Base-by-base conservation (phyloP, 2,888 invertebrate species). In the Monoplex corrugatus region DNA sequence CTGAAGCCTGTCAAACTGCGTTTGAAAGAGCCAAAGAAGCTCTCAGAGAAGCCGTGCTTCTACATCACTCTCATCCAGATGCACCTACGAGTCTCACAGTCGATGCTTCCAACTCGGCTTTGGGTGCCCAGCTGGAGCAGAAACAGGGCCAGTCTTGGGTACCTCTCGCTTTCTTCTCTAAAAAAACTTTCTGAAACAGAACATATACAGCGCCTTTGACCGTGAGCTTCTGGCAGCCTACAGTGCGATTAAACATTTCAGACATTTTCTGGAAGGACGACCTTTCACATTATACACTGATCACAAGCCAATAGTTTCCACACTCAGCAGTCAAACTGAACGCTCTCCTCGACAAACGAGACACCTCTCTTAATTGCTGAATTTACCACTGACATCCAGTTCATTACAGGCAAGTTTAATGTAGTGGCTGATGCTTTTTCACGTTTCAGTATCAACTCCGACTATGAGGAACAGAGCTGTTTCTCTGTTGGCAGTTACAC, bases 291-390 rank as follows among this genome's bases (percentile, higher is more conserved):
- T 86, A 40, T 86, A 86, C 40, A 86, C 72, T 23, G 78, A 87
- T 87, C 87, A 87, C 87, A 87, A 87, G 38, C 87, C 50, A 5
- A 32, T 87, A 35, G 32, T 50, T 23, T 78, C 87, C n/a, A 45
- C 87, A 78, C 50, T 88, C 83, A 63, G n/a, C 19, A 83, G 72
- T 32, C 88, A 83, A 82, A 82, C 83, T 43, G 88, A 83, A n/a
- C 38, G 83, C 80, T 88, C 82, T 28, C 88, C 88, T 88, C 44
- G 88, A 5, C 83, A 88, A 38, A 83, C 88, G 44, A 82, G 83
- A 88, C 83, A 83, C 28, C 83, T 88, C 32, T 88, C 87, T 38
- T 87, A 80, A 88, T 88, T 68, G 88, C 68, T n/a, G 83, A 83
- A 44, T 87, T 78, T 38, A 78, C 80, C 87, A 45, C 87, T 78